phyloP scores from a whole-genome alignment of 2,113 vertebrate genomes.

The Zosterops borbonicus region DNA sequence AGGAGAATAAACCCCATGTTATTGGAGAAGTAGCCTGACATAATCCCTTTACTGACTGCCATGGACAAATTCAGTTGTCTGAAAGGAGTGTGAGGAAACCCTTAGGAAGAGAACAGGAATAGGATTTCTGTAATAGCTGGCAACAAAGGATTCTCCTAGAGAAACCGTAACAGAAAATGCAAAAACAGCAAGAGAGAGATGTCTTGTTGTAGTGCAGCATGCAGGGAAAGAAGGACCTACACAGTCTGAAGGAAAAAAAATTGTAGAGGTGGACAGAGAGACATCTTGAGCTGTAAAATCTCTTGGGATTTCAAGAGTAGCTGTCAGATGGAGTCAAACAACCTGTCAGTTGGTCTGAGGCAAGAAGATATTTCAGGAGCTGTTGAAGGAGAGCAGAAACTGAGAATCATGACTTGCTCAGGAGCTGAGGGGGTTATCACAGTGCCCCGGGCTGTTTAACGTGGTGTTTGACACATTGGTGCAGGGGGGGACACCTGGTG shows the following conservation, averaged over 20 bases:
- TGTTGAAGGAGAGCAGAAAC: not conserved
- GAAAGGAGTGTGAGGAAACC: not conserved
- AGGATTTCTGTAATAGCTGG: not conserved
- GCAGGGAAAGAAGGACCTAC: not conserved
- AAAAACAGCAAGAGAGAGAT: not conserved
- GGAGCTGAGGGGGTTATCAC: not conserved
- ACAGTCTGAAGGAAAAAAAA: not conserved
- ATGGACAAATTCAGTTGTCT: not conserved
- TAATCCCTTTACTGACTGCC: not conserved
- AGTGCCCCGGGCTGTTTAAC: not conserved
- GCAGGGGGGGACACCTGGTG: not conserved
- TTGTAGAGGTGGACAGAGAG: not conserved
- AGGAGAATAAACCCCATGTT: not conserved
- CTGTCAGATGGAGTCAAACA: not conserved
- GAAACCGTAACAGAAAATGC: not conserved
- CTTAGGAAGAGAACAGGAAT: not conserved
- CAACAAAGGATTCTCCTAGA: not conserved
- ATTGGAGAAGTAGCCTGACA: not conserved
- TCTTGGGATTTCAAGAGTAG: not conserved
- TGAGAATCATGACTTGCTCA: not conserved
- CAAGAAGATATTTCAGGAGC: not conserved
- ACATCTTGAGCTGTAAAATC: not conserved
- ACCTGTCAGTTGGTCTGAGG: not conserved
- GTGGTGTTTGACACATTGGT: accelerated
- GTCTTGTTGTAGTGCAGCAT: not conserved